Evolutionary conservation across 2,797 vertebrate species (phyloP).

Genomic region (Melanotaenia nigrans): DNA sequence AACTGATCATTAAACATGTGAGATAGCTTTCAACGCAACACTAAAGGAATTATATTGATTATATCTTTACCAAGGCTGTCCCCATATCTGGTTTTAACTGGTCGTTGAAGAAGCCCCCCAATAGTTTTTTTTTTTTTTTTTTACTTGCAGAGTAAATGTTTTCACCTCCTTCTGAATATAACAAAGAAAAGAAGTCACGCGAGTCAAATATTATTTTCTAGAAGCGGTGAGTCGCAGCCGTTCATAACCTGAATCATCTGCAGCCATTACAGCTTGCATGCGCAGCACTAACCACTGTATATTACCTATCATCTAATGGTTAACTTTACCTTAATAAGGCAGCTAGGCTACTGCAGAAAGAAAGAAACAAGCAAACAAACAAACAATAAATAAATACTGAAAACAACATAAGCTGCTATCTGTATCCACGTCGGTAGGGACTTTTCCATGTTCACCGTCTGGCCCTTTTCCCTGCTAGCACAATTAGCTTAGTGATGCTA

Average conservation of each 20-base stretch:
- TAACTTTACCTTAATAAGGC: background rate
- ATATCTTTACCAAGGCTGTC: background rate
- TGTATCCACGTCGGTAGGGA: background rate
- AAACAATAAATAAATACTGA: background rate
- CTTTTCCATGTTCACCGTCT: conserved; percentile 11
- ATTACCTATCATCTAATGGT: background rate
- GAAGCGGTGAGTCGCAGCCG: background rate
- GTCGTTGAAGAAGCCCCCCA: background rate
- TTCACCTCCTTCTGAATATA: background rate
- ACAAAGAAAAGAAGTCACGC: background rate
- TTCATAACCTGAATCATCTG: background rate
- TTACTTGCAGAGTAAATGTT: background rate
- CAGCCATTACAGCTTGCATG: conserved; percentile 8
- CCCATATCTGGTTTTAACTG: background rate
- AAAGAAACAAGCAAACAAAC: background rate
- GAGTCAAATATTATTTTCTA: background rate
- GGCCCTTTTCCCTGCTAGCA: conserved; percentile 11
- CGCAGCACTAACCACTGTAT: background rate
- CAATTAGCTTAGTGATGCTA: conserved; percentile 26
- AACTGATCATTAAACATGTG: background rate
- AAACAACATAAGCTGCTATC: background rate
- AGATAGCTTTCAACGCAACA: background rate
- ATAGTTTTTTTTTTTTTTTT: background rate
- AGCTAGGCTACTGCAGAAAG: background rate
- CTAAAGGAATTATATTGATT: background rate